Conservation (phyloP, 2,113 vertebrate genomes). For the Entomyzon cyanotis region DNA sequence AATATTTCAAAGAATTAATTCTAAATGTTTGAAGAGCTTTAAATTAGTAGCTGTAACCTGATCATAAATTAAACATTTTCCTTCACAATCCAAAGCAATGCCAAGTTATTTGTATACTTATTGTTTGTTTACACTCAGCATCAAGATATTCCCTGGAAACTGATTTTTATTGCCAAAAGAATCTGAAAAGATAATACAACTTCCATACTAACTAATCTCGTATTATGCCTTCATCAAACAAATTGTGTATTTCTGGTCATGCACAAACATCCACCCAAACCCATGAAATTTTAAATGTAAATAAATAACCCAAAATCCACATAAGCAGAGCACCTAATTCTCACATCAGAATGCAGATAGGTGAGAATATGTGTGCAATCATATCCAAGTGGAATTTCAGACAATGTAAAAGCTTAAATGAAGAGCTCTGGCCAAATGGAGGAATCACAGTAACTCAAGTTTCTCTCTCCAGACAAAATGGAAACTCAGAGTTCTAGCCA, state of each 20-base stretch:
- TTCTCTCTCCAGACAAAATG: not conserved
- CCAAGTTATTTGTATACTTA: slow-evolving; percentile 48
- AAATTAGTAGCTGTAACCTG: slow-evolving; percentile 69
- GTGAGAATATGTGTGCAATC: not conserved
- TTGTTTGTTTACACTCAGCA: slow-evolving; percentile 41
- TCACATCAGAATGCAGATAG: slow-evolving; percentile 31
- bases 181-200: slow-evolving; percentile 25
- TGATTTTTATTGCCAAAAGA: slow-evolving; percentile 27
- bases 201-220: slow-evolving; percentile 33
- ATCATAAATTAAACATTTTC: slow-evolving; percentile 45
- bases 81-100: not conserved
- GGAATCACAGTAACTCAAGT: not conserved
- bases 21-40: slow-evolving; percentile 72
- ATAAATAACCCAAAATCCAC: slow-evolving; percentile 45
- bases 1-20: slow-evolving; percentile 60
- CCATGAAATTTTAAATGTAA: slow-evolving; percentile 57
- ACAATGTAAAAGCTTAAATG: not conserved
- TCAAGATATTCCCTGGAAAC: slow-evolving; percentile 41
- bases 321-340: slow-evolving; percentile 30
- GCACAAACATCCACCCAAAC: slow-evolving; percentile 21
- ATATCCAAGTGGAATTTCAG: slow-evolving; percentile 12
- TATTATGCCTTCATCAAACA: not conserved
- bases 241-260: not conserved
- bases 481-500: not conserved
- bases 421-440: not conserved